Evolutionary conservation across 2,797 vertebrate species (phyloP).

Genomic region (Tympanoctomys barrerae): DNA sequence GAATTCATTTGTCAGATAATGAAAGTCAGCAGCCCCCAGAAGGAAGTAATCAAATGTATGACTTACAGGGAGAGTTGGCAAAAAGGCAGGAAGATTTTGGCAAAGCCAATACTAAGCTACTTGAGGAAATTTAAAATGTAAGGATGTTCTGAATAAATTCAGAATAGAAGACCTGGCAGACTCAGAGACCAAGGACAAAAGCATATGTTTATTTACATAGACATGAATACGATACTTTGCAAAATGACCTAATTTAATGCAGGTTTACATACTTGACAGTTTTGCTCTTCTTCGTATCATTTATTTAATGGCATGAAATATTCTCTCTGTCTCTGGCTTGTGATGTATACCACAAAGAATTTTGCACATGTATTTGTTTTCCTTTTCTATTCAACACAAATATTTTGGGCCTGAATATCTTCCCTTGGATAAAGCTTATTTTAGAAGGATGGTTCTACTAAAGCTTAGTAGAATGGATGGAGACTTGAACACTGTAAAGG

Average conservation of each 20-base stretch:
- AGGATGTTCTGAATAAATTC: conserved; percentile 38
- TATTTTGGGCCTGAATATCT: neutral
- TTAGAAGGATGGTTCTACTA: neutral
- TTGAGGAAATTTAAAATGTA: conserved; percentile 67
- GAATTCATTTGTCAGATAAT: conserved; percentile 67
- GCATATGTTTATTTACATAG: conserved; percentile 3
- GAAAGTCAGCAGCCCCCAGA: conserved; percentile 38
- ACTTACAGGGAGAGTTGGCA: conserved; percentile 62
- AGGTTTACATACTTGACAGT: neutral
- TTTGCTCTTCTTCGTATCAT: neutral
- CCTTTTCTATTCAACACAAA: neutral
- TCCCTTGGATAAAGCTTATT: neutral
- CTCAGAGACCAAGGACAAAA: conserved; percentile 18
- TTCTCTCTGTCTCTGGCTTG: neutral
- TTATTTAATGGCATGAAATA: neutral
- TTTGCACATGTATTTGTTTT: neutral
- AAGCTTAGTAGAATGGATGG: neutral
- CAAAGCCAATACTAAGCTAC: conserved; percentile 28
- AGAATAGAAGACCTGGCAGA: conserved; percentile 44
- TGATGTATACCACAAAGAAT: neutral
- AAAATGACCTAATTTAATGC: conserved; percentile 39
- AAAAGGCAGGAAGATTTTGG: conserved; percentile 21
- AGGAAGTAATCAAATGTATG: conserved; percentile 47
- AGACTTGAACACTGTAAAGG: neutral
- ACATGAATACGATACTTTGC: conserved; percentile 9